A percentile compares a stretch with the other conserved stretches of the same genome.
Conservation (phyloP, 1,140 invertebrate species). For the Anastrepha ludens region DNA sequence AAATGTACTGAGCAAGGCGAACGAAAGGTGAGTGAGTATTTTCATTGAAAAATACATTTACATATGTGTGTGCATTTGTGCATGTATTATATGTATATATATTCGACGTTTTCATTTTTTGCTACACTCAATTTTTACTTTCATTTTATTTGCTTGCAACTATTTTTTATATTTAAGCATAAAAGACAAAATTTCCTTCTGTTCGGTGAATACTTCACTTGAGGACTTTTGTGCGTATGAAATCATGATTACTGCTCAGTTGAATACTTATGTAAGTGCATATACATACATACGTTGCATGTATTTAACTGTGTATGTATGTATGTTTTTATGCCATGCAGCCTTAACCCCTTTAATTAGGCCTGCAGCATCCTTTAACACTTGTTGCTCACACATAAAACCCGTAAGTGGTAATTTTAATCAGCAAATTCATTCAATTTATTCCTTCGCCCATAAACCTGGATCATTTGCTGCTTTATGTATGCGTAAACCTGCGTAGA, state of each 20-base stretch:
- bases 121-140: no score
- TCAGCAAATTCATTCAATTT: conserved; percentile 74
- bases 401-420: conserved; percentile 68
- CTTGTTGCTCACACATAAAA: conserved; percentile 11
- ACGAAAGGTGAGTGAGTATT: background rate
- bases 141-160: no score
- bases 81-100: no score
- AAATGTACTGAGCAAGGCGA: background rate
- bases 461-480: background rate
- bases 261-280: background rate
- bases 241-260: background rate
- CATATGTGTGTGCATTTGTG: no score
- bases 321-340: no score
- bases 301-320: background rate
- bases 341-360: background rate
- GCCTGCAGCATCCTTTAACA: conserved; percentile 15
- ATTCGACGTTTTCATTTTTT: no score
- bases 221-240: background rate
- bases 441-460: conserved; percentile 60
- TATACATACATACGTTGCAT: background rate
- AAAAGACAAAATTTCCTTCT: no score
- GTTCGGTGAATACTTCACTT: background rate
- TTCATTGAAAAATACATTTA: no score
- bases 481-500: background rate
- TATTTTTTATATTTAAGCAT: no score